Percentiles rank a stretch among this genome's conserved stretches.
Evolutionary conservation across 2,797 vertebrate genomes (phyloP).

Genomic region (Podarcis lilfordi): DNA sequence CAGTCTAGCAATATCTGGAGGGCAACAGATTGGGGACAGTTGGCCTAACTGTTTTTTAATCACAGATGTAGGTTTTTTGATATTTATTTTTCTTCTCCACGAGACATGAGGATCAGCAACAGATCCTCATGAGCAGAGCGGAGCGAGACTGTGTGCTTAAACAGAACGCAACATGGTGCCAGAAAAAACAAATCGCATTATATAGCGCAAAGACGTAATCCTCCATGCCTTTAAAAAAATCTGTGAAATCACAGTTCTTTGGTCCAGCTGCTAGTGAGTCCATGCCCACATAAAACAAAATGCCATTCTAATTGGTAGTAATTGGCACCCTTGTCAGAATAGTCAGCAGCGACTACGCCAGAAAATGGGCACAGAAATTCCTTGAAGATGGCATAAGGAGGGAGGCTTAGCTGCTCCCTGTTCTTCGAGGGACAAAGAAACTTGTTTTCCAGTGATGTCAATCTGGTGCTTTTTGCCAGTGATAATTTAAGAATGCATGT

Average conservation of each 20-base stretch:
- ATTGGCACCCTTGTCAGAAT: slow-evolving; percentile 5
- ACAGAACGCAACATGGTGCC: neutral
- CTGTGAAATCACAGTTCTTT: slow-evolving; percentile 3
- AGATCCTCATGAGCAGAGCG: neutral
- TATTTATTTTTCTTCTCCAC: neutral
- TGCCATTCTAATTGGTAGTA: neutral
- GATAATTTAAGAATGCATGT: slow-evolving; percentile 14
- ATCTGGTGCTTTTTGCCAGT: neutral
- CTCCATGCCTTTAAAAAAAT: neutral
- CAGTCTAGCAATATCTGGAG: too few species aligned
- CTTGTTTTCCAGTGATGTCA: slow-evolving; percentile 17
- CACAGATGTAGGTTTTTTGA: too few species aligned
- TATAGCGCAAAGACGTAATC: neutral
- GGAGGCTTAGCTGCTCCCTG: neutral
- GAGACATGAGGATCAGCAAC: neutral
- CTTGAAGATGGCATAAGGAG: neutral
- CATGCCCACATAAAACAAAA: neutral
- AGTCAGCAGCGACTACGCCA: neutral
- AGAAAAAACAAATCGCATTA: neutral
- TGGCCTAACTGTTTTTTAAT: too few species aligned
- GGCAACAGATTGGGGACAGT: too few species aligned
- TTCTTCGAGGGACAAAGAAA: slow-evolving; percentile 21
- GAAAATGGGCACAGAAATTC: slow-evolving; percentile 3
- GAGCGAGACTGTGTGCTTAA: neutral
- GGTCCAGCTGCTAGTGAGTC: neutral